phyloP scores from a whole-genome alignment of 1,140 invertebrate genomes.

The Dendroctonus valens region DNA sequence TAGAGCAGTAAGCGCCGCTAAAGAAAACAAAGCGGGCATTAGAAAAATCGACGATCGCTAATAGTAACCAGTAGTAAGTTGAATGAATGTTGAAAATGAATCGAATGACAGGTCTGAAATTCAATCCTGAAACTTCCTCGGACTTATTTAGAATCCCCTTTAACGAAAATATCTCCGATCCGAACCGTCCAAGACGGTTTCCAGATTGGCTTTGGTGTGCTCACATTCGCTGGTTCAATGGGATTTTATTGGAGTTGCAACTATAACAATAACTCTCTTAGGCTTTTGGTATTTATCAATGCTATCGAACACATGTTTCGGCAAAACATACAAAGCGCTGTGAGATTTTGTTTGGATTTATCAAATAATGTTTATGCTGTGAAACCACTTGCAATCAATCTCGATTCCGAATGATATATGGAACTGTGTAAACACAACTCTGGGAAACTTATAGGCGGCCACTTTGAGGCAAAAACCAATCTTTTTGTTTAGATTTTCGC shows the following conservation, averaged over 20 bases:
- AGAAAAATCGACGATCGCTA: slow-evolving; percentile 19
- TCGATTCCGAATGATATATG: slow-evolving; percentile 10
- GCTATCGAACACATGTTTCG: slow-evolving; percentile 7
- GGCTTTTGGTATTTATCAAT: background rate
- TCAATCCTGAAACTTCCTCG: background rate
- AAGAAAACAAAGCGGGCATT: slow-evolving; percentile 18
- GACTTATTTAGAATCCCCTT: background rate
- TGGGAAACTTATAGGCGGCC: slow-evolving; percentile 1
- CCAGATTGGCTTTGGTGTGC: no score
- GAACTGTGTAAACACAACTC: slow-evolving; percentile 3
- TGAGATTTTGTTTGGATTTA: slow-evolving; percentile 10
- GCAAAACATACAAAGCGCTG: slow-evolving; percentile 11
- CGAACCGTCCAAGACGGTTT: no score
- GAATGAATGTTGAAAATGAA: background rate
- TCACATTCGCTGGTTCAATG: no score
- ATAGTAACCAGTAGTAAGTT: slow-evolving; percentile 7
- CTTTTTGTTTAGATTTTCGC: no score
- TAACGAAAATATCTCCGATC: no score
- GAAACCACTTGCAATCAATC: slow-evolving; percentile 17
- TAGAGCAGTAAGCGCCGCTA: slow-evolving; percentile 25
- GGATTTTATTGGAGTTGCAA: background rate
- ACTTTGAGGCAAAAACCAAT: background rate
- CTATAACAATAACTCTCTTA: background rate
- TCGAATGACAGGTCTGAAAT: slow-evolving; percentile 9
- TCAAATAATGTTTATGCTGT: slow-evolving; percentile 15